These are phyloP conservation scores for Euthynnus affinis DNA, from an alignment of 2,797 vertebrate genomes.

Conservation along the genomic window DNA sequence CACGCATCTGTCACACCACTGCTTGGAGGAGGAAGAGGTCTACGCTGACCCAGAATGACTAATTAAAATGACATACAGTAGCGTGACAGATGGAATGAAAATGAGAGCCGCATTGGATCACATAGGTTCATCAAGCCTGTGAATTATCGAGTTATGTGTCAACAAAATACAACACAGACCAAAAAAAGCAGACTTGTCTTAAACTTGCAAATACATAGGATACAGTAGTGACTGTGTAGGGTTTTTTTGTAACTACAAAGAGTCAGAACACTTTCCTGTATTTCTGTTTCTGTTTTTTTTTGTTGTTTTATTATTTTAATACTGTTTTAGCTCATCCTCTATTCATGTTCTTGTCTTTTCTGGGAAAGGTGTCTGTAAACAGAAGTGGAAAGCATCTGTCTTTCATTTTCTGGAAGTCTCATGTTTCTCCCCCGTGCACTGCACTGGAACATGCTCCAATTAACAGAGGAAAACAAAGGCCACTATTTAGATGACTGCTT, in stretches of 20 bases:
- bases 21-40: constrained; percentile 67
- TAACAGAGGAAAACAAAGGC: constrained; percentile 71
- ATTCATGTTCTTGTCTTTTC: constrained; percentile 39
- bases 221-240: background rate
- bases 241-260: constrained; percentile 1
- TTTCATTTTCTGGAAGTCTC: constrained; percentile 56
- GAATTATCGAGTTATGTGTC: constrained; percentile 12
- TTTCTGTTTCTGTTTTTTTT: background rate
- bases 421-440: constrained; percentile 50
- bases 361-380: constrained; percentile 54
- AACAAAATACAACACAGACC: constrained; percentile 14
- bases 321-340: constrained; percentile 17
- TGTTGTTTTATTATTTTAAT: no score
- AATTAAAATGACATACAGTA: constrained; percentile 78
- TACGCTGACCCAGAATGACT: constrained; percentile 76
- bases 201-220: background rate
- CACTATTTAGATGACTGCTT: constrained; percentile 38
- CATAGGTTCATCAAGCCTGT: constrained; percentile 23
- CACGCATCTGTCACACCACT: constrained; percentile 70
- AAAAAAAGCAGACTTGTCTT: constrained; percentile 3
- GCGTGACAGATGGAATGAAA: constrained; percentile 72
- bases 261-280: constrained; percentile 1
- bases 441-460: constrained; percentile 68
- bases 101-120: constrained; percentile 44
- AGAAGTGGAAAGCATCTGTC: constrained; percentile 64